Conservation (phyloP, 2,888 invertebrate species). For the Dyspetes luteomarginatus region DNA sequence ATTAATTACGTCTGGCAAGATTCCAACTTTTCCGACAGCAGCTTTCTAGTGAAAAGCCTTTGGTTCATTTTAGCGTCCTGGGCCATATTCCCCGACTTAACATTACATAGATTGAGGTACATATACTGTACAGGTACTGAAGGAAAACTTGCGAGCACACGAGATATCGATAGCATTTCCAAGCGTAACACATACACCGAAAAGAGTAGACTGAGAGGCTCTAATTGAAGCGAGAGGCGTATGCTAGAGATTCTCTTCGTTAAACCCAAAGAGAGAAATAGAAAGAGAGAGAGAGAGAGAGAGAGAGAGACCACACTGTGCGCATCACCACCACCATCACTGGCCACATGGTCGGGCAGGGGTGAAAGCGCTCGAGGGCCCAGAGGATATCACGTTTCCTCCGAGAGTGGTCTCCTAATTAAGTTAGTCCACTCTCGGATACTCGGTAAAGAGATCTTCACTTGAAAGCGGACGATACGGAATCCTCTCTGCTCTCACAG, state of each 20-base stretch:
- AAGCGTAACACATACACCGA: constrained; percentile 61
- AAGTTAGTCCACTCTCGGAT: constrained; percentile 71
- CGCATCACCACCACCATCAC: constrained; percentile 35
- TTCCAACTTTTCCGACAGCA: too few species aligned
- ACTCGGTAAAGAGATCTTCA: constrained; percentile 67
- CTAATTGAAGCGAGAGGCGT: constrained; percentile 64
- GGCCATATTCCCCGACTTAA: too few species aligned
- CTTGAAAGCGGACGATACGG: constrained; percentile 65
- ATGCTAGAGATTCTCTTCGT: constrained; percentile 24
- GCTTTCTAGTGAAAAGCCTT: too few species aligned
- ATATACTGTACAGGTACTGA: not conserved
- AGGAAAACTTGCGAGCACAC: not conserved
- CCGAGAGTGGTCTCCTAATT: constrained; percentile 72
- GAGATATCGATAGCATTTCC: constrained; percentile 57
- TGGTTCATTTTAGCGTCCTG: too few species aligned
- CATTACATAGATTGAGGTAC: too few species aligned
- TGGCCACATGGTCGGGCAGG: constrained; percentile 30
- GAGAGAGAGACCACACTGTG: constrained; percentile 13
- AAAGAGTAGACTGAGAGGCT: constrained; percentile 53
- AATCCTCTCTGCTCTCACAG: constrained; percentile 44
- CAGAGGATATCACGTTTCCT: constrained; percentile 68
- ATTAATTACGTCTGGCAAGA: too few species aligned
- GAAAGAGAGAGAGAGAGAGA: not conserved
- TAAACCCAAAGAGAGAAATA: constrained; percentile 11
- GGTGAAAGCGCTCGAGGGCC: constrained; percentile 58